Evolutionary conservation across 2,797 vertebrate species (phyloP).

Genomic region (Bovichtus variegatus): DNA sequence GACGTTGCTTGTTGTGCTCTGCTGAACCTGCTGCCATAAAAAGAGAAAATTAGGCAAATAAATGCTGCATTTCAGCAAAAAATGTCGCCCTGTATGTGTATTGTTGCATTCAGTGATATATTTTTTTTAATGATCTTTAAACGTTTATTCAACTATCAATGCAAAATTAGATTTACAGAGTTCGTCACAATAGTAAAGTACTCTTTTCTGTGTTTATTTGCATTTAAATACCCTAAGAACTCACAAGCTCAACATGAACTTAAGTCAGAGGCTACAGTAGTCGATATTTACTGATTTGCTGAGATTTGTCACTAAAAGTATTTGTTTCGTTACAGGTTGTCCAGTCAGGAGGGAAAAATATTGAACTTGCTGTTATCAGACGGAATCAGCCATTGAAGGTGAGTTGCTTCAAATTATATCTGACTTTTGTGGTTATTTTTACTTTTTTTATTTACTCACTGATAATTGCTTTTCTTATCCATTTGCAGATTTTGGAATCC

Average conservation of each 20-base stretch:
- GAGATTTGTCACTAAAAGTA: neutral
- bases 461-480: constrained; percentile 33
- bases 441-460: neutral
- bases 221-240: neutral
- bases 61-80: neutral
- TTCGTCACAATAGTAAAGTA: neutral
- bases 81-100: neutral
- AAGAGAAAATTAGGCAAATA: neutral
- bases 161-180: neutral
- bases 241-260: neutral
- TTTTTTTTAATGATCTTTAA: neutral
- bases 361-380: constrained; percentile 87
- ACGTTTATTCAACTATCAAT: neutral
- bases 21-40: neutral
- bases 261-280: neutral
- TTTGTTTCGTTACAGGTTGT: constrained; percentile 77
- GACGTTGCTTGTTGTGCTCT: neutral
- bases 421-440: neutral
- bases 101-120: neutral
- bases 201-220: neutral
- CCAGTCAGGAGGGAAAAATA: constrained; percentile 91
- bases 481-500: constrained; percentile 86
- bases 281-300: neutral
- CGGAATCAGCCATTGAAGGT: constrained; percentile 89
- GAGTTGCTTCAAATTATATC: constrained; percentile 21